Evolutionary conservation across 2,113 vertebrate species (phyloP), one percentile per base, ranked within the genome.

Genomic region (Bubo blakistoni): DNA sequence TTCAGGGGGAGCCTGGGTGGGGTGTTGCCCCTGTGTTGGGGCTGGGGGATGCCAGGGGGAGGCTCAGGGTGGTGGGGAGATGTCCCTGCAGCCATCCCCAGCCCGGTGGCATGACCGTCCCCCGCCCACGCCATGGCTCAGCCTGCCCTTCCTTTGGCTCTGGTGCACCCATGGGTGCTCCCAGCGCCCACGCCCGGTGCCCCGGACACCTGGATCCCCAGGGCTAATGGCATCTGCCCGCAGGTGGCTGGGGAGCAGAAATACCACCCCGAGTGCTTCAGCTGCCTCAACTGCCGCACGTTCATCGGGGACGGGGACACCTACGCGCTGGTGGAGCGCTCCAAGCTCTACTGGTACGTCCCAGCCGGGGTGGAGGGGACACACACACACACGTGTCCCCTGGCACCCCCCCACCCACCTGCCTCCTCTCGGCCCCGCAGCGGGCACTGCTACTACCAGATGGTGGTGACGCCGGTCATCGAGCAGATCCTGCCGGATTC

Each of bases 251-350:
- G 99, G 73, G 99, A 99, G 92, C 99, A 99, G 97, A 99, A 99
- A 94, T 99, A 99, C 96, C 99, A 99, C 97, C 99, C 99, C 0
- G 99, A 99, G 95, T 99, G 99, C 96, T 99, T 99, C 98, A 99
- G 98, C 94, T 99, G 99, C 95, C 98, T 99, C 92, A 99, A 98
- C 44, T 99, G 99, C 72, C 98, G 95, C 69, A 69, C 97, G 1
- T 99, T 99, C 97, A 99, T 99, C 2, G 99, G 99, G 3, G 99
- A 99, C 22, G 99, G 99, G 65, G 99, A 99, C 98, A 99, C 99
- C 8, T 99, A 99, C 4, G 99, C 99, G 0, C 96, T 99, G 97
- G 99, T 99, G 98, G 99, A 99, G 94, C 98, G 99, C 89, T 99
- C 99, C 96, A 99, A 99, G 96, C 99, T 99, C 16, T 99, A 99